Percentiles rank a stretch among this genome's conserved stretches.
Conservation (phyloP, 2,888 invertebrate species). For the Andrena minutula region DNA sequence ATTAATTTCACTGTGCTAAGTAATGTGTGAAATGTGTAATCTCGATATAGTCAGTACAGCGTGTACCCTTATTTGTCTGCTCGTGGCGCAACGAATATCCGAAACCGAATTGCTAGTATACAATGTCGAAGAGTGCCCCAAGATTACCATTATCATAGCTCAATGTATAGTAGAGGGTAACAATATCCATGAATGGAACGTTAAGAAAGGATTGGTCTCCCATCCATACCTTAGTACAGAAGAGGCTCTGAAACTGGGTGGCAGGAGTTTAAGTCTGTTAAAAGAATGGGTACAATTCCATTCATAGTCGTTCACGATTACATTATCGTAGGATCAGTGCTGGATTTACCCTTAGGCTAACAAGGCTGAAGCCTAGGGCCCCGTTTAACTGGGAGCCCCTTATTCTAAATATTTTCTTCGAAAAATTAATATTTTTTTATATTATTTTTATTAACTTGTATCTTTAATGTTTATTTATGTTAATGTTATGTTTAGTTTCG, state of each 20-base stretch:
- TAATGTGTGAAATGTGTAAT: not conserved
- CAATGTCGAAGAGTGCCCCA: constrained; percentile 71
- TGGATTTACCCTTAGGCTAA: no score
- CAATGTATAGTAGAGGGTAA: constrained; percentile 88
- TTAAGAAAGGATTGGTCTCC: constrained; percentile 75
- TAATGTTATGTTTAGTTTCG: no score
- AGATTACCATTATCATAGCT: constrained; percentile 86
- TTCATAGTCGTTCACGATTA: constrained; percentile 11
- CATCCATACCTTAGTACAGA: constrained; percentile 81
- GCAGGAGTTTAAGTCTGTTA: constrained; percentile 74
- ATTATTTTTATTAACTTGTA: no score
- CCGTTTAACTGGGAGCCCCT: no score
- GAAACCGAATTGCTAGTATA: constrained; percentile 69
- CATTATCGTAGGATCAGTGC: no score
- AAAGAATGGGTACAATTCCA: constrained; percentile 81
- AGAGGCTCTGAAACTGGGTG: constrained; percentile 84
- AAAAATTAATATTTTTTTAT: no score
- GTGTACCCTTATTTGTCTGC: constrained; percentile 87
- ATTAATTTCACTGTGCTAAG: not conserved
- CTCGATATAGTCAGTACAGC: constrained; percentile 86
- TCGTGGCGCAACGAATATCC: constrained; percentile 85
- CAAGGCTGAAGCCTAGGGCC: no score
- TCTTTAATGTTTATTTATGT: no score
- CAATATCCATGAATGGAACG: constrained; percentile 84
- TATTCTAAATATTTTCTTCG: no score